These are phyloP conservation scores for Diadegma fenestrale DNA, from an alignment of 2,888 invertebrate genomes.

Conservation along the genomic window DNA sequence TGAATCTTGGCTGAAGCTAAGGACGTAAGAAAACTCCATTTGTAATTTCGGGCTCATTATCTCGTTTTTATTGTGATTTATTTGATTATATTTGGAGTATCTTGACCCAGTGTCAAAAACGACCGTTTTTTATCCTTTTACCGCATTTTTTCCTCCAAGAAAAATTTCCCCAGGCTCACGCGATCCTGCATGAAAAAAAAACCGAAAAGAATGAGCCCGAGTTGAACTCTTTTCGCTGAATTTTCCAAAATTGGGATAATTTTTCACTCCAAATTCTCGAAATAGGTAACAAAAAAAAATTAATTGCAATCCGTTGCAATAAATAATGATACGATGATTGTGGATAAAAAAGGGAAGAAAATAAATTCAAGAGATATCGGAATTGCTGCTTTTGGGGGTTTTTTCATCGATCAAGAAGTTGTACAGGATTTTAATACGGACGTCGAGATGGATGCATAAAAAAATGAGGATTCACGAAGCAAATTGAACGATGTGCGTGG, in stretches of 20 bases:
- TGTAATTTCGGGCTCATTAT: neutral
- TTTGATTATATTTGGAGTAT: neutral
- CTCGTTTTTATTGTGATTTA: neutral
- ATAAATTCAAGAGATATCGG: neutral
- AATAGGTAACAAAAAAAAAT: no score
- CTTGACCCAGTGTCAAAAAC: neutral
- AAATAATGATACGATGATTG: neutral
- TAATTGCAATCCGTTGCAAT: no score
- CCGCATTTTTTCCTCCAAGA: no score
- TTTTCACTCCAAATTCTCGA: no score
- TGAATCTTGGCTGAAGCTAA: neutral
- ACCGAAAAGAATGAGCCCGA: no score
- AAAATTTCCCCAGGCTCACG: no score
- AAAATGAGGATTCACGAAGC: slow-evolving; percentile 21
- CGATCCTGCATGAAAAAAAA: no score
- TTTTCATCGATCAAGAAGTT: neutral
- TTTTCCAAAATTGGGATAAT: no score
- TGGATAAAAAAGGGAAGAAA: neutral
- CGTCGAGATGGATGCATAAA: neutral
- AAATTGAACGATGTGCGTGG: slow-evolving; percentile 12
- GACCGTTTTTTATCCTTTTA: no score
- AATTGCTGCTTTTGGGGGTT: neutral
- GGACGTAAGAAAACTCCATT: neutral
- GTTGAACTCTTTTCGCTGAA: no score
- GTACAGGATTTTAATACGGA: slow-evolving; percentile 24